A percentile compares a stretch with the other conserved stretches of the same genome.
Conservation (phyloP, 2,113 vertebrate genomes). For the Pterocles burchelli region DNA sequence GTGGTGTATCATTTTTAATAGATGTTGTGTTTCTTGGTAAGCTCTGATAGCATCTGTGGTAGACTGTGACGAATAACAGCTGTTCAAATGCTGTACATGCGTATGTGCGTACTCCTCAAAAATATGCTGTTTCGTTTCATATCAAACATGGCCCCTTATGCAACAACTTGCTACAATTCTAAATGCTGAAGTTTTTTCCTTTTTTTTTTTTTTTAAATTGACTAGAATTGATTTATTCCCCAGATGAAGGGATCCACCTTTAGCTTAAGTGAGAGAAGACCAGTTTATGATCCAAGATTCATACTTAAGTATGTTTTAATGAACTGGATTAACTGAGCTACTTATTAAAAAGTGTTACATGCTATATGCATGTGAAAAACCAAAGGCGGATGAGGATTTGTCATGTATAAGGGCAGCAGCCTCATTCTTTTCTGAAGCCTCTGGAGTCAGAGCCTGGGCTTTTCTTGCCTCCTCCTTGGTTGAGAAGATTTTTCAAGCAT, state of each 20-base stretch:
- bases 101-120: neutral
- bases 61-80: neutral
- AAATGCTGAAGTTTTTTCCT: neutral
- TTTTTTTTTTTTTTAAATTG: neutral
- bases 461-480: neutral
- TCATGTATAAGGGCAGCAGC: neutral
- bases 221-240: neutral
- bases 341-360: neutral
- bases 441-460: neutral
- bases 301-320: neutral
- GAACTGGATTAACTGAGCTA: neutral
- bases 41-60: neutral
- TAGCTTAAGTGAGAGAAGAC: neutral
- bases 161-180: neutral
- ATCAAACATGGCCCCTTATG: neutral
- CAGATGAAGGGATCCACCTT: neutral
- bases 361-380: neutral
- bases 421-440: neutral
- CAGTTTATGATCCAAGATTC: neutral
- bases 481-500: neutral
- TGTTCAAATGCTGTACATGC: neutral
- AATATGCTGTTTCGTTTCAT: neutral
- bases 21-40: neutral
- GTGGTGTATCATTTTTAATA: constrained; percentile 15
- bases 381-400: neutral